Evolutionary conservation across 2,888 invertebrate species (phyloP).

Genomic region (Gnatocerus cornutus): DNA sequence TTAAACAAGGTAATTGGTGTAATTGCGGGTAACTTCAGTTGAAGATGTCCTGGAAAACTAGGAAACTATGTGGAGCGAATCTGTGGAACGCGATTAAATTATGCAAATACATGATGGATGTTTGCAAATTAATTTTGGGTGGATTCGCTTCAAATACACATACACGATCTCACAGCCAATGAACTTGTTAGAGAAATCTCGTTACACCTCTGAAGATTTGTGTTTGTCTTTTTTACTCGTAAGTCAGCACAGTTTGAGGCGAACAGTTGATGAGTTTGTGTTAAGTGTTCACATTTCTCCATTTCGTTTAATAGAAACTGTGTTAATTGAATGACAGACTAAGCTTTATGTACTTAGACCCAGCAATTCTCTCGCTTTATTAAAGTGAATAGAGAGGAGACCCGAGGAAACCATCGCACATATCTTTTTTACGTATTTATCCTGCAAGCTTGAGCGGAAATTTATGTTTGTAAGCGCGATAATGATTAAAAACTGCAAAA

Average conservation of each 20-base stretch:
- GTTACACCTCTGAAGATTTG: slow-evolving; percentile 10
- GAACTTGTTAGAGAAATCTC: slow-evolving; percentile 5
- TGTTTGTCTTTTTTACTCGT: slow-evolving; percentile 1
- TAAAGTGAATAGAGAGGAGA: slow-evolving; percentile 19
- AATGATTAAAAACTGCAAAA: slow-evolving; percentile 26
- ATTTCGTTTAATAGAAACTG: slow-evolving; percentile 38
- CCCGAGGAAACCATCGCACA: slow-evolving; percentile 23
- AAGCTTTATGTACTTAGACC: slow-evolving; percentile 32
- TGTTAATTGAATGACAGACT: slow-evolving; percentile 43
- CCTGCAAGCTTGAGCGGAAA: not conserved
- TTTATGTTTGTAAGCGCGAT: slow-evolving; percentile 23
- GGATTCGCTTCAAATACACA: slow-evolving; percentile 4
- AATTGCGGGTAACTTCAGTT: not conserved
- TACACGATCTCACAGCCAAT: slow-evolving; percentile 4
- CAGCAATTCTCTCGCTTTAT: slow-evolving; percentile 34
- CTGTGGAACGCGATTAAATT: slow-evolving; percentile 10
- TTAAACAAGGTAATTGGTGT: not conserved
- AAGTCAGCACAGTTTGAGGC: not conserved
- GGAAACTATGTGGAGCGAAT: slow-evolving; percentile 8
- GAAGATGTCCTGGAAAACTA: slow-evolving; percentile 1
- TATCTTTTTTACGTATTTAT: slow-evolving; percentile 24
- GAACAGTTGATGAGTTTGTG: slow-evolving; percentile 20
- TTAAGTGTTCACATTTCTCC: slow-evolving; percentile 27
- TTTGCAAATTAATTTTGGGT: slow-evolving; percentile 24
- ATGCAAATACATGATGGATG: slow-evolving; percentile 35